These are phyloP conservation scores for Heteropelma amictum DNA, from an alignment of 2,888 invertebrate species.

Conservation along the genomic window DNA sequence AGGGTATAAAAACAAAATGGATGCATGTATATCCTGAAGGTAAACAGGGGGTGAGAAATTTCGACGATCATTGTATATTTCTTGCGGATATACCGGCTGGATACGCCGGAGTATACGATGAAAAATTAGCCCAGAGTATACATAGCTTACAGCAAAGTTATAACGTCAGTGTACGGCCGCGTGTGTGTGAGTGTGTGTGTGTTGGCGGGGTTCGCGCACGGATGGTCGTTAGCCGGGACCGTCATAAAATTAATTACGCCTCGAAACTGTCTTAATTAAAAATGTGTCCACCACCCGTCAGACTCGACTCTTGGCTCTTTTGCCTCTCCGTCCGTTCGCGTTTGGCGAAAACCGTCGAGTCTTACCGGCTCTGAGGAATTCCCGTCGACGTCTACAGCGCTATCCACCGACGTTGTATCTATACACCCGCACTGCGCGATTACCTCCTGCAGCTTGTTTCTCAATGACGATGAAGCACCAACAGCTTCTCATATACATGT, in stretches of 20 bases:
- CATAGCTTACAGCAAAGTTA: background rate
- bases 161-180: background rate
- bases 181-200: background rate
- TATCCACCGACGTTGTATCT: background rate
- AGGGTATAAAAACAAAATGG: no score
- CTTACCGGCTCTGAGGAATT: slow-evolving; percentile 1
- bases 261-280: slow-evolving; percentile 77
- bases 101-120: no score
- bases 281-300: slow-evolving; percentile 73
- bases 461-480: slow-evolving; percentile 32
- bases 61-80: no score
- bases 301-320: slow-evolving; percentile 52
- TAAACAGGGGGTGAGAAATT: no score
- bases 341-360: no score
- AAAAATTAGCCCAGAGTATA: no score
- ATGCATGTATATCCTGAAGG: no score
- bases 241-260: slow-evolving; percentile 76
- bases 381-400: slow-evolving; percentile 32
- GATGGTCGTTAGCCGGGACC: slow-evolving; percentile 65
- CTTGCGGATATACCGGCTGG: no score
- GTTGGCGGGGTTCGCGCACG: slow-evolving; percentile 31
- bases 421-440: slow-evolving; percentile 13
- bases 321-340: slow-evolving; percentile 56
- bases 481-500: slow-evolving; percentile 32
- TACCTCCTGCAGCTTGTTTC: slow-evolving; percentile 29